A percentile compares a stretch with the other conserved stretches of the same genome.
These are phyloP conservation scores for Dendrophyllia cribrosa DNA, from an alignment of 64 coral and sea anemone species.

Conservation along the genomic window DNA sequence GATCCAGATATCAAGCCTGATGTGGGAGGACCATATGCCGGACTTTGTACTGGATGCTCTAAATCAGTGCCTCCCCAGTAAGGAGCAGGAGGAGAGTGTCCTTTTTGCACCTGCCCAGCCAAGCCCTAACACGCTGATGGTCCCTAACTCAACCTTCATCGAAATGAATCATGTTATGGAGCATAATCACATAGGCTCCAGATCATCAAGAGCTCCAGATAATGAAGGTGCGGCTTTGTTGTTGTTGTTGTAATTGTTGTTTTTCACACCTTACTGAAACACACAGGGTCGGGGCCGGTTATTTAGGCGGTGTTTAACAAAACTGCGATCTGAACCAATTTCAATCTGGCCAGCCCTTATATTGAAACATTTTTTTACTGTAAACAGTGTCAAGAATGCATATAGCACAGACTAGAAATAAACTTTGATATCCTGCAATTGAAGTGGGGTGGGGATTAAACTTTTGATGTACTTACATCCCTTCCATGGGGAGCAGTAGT, in stretches of 20 bases:
- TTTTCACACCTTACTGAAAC: not conserved
- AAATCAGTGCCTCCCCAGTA: constrained; percentile 85
- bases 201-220: not conserved
- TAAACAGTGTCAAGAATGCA: too few relatives aligned
- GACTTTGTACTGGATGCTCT: constrained; percentile 95
- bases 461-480: too few relatives aligned
- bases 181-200: constrained; percentile 6
- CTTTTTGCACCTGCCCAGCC: constrained; percentile 28
- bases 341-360: too few relatives aligned
- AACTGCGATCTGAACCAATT: too few relatives aligned
- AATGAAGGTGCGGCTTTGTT: not conserved
- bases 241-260: not conserved
- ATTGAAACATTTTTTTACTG: too few relatives aligned
- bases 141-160: not conserved
- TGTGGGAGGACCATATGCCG: constrained; percentile 99
- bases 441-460: too few relatives aligned
- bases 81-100: constrained; percentile 75
- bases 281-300: too few relatives aligned
- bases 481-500: too few relatives aligned
- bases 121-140: constrained; percentile 11
- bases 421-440: too few relatives aligned
- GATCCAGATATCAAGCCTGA: constrained; percentile 92
- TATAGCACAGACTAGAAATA: too few relatives aligned
- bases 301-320: too few relatives aligned
- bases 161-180: not conserved